Conservation (phyloP, 2,113 vertebrate species). For the Burhinus bistriatus region DNA sequence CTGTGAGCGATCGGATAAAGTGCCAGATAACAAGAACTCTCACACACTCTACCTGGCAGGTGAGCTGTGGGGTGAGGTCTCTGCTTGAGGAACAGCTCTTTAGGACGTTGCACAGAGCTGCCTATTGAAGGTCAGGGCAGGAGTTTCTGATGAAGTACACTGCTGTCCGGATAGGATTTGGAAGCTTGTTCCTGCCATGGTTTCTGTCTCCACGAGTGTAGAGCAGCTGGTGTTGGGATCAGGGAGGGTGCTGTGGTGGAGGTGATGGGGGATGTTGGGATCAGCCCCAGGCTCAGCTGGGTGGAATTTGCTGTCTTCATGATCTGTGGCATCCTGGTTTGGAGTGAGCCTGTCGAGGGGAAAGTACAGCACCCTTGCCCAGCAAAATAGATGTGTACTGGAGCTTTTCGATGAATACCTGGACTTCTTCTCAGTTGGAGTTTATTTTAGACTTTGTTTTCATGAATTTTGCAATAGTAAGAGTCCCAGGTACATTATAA, state of each 20-base stretch:
- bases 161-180: accelerated
- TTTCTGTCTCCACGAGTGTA: not conserved
- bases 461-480: not conserved
- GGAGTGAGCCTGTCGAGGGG: not conserved
- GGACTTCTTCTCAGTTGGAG: not conserved
- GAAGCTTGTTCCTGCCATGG: not conserved
- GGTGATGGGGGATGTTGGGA: not conserved
- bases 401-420: not conserved
- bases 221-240: not conserved
- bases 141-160: not conserved
- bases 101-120: not conserved
- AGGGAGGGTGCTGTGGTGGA: not conserved
- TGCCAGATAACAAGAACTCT: slow-evolving; percentile 82
- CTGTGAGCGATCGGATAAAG: slow-evolving; percentile 82
- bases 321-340: not conserved
- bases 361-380: not conserved
- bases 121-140: not conserved
- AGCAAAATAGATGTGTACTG: too few relatives aligned
- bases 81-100: not conserved
- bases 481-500: accelerated
- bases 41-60: slow-evolving; percentile 80
- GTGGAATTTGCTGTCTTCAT: not conserved
- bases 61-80: slow-evolving; percentile 31
- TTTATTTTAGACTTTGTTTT: not conserved
- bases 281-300: not conserved